Percentiles rank a stretch among this genome's conserved stretches.
Evolutionary conservation across 2,113 vertebrate genomes (phyloP).

Genomic region (Gnathonemus longibarbis): DNA sequence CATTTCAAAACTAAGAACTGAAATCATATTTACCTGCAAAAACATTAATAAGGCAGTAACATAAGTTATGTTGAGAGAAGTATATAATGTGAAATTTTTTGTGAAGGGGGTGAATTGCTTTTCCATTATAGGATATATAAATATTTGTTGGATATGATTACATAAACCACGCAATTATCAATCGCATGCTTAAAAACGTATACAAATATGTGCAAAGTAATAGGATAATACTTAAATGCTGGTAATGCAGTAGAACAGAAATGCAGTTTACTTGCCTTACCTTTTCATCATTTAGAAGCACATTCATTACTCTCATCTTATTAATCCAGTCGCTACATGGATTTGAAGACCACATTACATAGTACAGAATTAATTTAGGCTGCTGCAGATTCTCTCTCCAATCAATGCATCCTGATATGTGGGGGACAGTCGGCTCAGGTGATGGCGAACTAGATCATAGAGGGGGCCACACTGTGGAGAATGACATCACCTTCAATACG

Average conservation of each 20-base stretch:
- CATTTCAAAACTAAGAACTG: neutral
- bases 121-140: neutral
- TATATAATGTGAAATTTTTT: neutral
- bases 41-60: neutral
- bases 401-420: neutral
- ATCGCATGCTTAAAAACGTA: neutral
- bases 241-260: constrained; percentile 5
- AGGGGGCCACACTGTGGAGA: constrained; percentile 57
- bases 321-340: neutral
- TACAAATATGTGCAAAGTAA: neutral
- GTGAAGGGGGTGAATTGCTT: neutral
- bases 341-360: neutral
- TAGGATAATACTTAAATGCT: neutral
- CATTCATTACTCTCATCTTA: neutral
- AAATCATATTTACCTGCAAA: neutral
- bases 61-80: neutral
- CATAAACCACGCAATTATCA: neutral
- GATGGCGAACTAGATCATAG: constrained; percentile 52
- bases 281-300: neutral
- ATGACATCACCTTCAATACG: constrained; percentile 54
- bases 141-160: neutral
- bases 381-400: neutral
- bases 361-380: neutral
- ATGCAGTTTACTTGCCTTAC: neutral
- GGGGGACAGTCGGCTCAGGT: neutral